A percentile compares a stretch with the other conserved stretches of the same genome.
Conservation (phyloP, 2,888 invertebrate species). For the Heliconius hortense region DNA sequence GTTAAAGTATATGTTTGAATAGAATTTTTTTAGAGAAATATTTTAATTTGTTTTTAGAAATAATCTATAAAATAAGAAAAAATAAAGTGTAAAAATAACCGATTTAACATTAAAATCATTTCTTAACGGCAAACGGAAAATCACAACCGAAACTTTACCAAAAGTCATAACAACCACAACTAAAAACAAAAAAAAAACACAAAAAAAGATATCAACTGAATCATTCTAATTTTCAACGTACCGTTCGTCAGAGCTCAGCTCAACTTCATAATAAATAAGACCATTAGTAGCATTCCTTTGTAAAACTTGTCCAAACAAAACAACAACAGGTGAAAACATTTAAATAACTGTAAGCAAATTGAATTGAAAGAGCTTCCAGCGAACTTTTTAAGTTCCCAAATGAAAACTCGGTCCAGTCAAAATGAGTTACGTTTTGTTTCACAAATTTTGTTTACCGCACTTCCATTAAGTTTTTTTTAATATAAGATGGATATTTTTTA, state of each 20-base stretch:
- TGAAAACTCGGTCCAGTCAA: conserved; percentile 10
- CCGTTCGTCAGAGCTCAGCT: conserved; percentile 1
- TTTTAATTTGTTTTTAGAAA: too few species aligned
- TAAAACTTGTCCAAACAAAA: conserved; percentile 17
- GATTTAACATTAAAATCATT: neutral
- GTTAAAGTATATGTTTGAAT: too few species aligned
- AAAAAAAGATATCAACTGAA: neutral
- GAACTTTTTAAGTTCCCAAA: conserved; percentile 11
- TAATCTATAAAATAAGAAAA: too few species aligned
- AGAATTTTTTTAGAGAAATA: too few species aligned
- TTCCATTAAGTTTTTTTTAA: neutral
- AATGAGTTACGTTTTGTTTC: conserved; percentile 15
- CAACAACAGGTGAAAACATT: conserved; percentile 21
- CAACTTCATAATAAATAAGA: conserved; percentile 18
- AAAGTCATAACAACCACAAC: conserved; percentile 1
- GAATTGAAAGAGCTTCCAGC: conserved; percentile 2
- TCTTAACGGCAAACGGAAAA: neutral
- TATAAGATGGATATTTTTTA: neutral
- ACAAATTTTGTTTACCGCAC: conserved; percentile 6
- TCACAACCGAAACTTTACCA: neutral
- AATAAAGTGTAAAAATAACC: too few species aligned
- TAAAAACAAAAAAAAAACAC: neutral
- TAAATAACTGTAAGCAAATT: conserved; percentile 20
- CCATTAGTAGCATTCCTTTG: conserved; percentile 18
- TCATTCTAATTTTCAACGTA: conserved; percentile 5